These are phyloP conservation scores for Xestia c-nigrum DNA, from an alignment of 2,888 invertebrate genomes.

Conservation along the genomic window DNA sequence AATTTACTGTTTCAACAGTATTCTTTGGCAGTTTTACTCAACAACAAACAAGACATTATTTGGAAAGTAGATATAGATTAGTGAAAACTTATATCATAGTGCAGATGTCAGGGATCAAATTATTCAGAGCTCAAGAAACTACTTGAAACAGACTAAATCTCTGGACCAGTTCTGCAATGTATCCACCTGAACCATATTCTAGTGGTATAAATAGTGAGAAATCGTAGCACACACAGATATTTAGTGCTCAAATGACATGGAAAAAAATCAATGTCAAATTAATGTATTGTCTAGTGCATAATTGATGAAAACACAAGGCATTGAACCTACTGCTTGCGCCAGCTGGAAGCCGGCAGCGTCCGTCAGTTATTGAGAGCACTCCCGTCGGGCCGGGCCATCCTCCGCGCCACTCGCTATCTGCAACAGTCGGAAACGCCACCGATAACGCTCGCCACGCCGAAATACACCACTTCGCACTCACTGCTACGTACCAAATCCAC, in stretches of 20 bases:
- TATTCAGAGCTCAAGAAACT: neutral
- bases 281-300: conserved; percentile 38
- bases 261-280: conserved; percentile 65
- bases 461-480: conserved; percentile 65
- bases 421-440: conserved; percentile 87
- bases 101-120: conserved; percentile 26
- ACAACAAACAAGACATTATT: conserved; percentile 15
- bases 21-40: neutral
- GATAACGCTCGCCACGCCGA: conserved; percentile 85
- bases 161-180: conserved; percentile 11
- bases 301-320: conserved; percentile 39
- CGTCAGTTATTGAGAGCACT: conserved; percentile 88
- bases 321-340: conserved; percentile 86
- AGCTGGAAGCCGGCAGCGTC: conserved; percentile 89
- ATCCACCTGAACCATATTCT: conserved; percentile 11
- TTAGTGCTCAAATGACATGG: conserved; percentile 29
- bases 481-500: conserved; percentile 54
- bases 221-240: conserved; percentile 14
- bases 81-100: conserved; percentile 45
- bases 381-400: conserved; percentile 87
- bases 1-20: neutral
- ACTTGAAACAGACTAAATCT: conserved; percentile 14
- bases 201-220: conserved; percentile 18
- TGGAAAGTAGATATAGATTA: conserved; percentile 8
- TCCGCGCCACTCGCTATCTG: conserved; percentile 88